Evolutionary conservation across 92 coral and sea anemone species (phyloP), one percentile per base, ranked within the genome.

Genomic region (Zoanthus sansibaricus): DNA sequence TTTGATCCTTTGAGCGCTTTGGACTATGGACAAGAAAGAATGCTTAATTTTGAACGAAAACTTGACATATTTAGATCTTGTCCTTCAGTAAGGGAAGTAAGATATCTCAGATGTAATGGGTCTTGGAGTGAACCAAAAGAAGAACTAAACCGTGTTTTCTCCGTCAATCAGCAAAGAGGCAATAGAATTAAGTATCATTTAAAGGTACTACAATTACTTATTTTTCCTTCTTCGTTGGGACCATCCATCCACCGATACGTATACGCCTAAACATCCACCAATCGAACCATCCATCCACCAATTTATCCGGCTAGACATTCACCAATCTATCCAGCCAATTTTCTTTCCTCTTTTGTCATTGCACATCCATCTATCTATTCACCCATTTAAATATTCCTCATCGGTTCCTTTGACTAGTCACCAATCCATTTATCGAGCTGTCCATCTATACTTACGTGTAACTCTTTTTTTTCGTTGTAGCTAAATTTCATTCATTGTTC

Each of bases 1-100:
- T 78, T 71, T 14, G 83, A 78, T 61, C 54, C 83, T 3, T 78
- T 78, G 61, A 46, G 71, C 37, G 83, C 61, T 16, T 7, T 78
- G 72, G 71, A 33, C 12, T 61, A 16, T 59, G 72, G 54, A 33
- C 55, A 78, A 18, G 37, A 33, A 78, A 78, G 54, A 47, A 37
- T 1, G 9, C 17, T 78, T 5, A 16, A 67, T 32, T 75, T 25
- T 9, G 33, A 15, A n/a, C 14, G 25, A 78, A 58, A 17, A 21
- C 16, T 62, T 1, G 69, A 5, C 25, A n/a, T 17, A 5, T 4
- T 20, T 2, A n/a, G 31, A 62, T 9, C 69, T 7, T 62, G 55
- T 17, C 14, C 14, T 17, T 37, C 11, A 13, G 54, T 42, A 54
- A 59, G 0, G 15, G 42, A 62, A 18, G 70, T 62, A 14, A 62